Evolutionary conservation across 1,140 invertebrate genomes (phyloP).

Genomic region (Hypsibius dujardini): DNA sequence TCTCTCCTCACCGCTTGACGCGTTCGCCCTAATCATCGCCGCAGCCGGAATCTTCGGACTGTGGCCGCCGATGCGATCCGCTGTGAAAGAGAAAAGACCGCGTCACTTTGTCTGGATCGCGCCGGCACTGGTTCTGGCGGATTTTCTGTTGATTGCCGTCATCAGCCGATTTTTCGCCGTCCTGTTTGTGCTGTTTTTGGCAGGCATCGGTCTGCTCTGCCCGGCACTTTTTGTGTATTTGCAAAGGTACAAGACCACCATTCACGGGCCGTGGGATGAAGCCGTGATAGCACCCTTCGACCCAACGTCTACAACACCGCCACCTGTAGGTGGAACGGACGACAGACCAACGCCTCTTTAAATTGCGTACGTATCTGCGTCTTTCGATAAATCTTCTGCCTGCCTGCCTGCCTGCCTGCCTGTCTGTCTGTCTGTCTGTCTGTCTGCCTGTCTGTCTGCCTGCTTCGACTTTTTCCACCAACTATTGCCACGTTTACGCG

Average conservation of each 20-base stretch:
- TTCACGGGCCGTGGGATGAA: conserved; percentile 27
- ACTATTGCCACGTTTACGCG: too few relatives aligned
- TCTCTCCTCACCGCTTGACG: conserved; percentile 58
- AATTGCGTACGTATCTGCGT: too few relatives aligned
- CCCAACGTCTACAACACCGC: too few relatives aligned
- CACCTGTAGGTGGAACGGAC: too few relatives aligned
- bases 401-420: too few relatives aligned
- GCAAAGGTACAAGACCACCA: conserved; percentile 26
- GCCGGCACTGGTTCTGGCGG: conserved; percentile 25
- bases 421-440: too few relatives aligned
- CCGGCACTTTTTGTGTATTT: conserved; percentile 25
- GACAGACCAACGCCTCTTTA: too few relatives aligned
- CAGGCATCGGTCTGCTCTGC: conserved; percentile 23
- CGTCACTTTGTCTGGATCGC: conserved; percentile 15
- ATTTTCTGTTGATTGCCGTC: conserved; percentile 21
- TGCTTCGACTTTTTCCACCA: too few relatives aligned
- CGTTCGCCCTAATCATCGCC: conserved; percentile 66
- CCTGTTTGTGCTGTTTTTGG: conserved; percentile 34
- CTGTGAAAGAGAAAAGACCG: conserved; percentile 34
- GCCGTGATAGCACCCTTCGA: conserved; percentile 17
- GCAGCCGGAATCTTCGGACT: conserved; percentile 72
- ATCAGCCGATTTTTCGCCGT: conserved; percentile 30
- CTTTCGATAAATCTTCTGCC: too few relatives aligned
- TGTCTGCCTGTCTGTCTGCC: too few relatives aligned
- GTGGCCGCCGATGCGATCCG: conserved; percentile 55